Percentiles rank a stretch among this genome's conserved stretches.
These are phyloP conservation scores for Poecilia picta DNA, from an alignment of 2,797 vertebrate genomes.

Conservation along the genomic window DNA sequence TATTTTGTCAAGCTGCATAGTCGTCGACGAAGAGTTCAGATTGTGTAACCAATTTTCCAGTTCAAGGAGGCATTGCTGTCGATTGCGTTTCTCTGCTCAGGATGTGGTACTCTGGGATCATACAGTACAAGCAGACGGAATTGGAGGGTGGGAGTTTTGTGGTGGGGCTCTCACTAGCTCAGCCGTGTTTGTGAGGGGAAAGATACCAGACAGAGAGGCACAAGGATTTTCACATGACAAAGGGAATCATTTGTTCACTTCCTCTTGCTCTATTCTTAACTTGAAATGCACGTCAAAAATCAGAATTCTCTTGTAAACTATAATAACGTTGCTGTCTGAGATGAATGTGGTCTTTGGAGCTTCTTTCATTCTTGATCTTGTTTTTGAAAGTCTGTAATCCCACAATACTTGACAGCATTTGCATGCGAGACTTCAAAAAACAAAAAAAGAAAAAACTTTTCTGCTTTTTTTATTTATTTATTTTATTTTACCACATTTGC, in stretches of 20 bases:
- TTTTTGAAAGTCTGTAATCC: constrained; percentile 62
- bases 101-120: constrained; percentile 84
- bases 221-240: constrained; percentile 80
- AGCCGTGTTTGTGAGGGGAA: constrained; percentile 75
- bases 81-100: constrained; percentile 78
- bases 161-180: constrained; percentile 73
- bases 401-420: constrained; percentile 61
- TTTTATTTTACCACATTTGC: constrained; percentile 43
- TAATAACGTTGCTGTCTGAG: constrained; percentile 60
- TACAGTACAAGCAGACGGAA: constrained; percentile 77
- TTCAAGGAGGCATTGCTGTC: constrained; percentile 80
- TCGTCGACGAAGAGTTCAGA: constrained; percentile 86
- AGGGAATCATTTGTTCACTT: constrained; percentile 79
- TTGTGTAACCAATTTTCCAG: constrained; percentile 87
- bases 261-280: constrained; percentile 46
- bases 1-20: constrained; percentile 79
- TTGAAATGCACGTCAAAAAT: constrained; percentile 3
- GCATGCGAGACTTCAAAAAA: constrained; percentile 40
- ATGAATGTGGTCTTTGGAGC: constrained; percentile 61
- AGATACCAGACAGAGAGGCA: constrained; percentile 79
- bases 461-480: not conserved
- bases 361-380: constrained; percentile 58
- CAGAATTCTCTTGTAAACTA: constrained; percentile 43
- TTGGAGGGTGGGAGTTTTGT: constrained; percentile 77
- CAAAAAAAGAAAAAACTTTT: constrained; percentile 42